Base-by-base conservation (phyloP, 2,113 vertebrate genomes). In the Triplophysa tibetana region DNA sequence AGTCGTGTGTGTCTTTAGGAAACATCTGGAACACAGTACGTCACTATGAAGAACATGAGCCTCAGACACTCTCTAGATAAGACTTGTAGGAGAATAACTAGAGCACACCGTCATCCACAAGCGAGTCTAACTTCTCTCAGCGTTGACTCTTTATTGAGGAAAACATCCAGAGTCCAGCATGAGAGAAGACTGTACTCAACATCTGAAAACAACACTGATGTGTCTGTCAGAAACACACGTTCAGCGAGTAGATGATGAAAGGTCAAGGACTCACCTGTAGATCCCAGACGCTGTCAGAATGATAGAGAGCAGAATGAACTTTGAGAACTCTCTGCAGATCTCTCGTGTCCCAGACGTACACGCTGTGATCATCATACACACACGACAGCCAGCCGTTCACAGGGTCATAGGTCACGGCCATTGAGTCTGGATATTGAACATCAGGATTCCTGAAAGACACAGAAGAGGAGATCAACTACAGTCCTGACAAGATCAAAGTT, bases 341-440 rank as follows among this genome's bases (percentile, higher is more conserved):
- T 70, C 90, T 93, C 86, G 96, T 92, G 56, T 99, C 97, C 98
- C 98, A 99, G 81, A 98, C 96, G 0, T 98, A 99, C 81, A 99
- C 86, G 85, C 98, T 99, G 93, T 99, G 98, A 88, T 99, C 98
- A 0, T 92, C 96, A 90, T 98, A 99, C 0, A 98, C 95, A 68
- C 98, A 99, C 21, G 95, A 97, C 66, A 99, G 93, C 96, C 96
- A 95, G 76, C 93, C 93, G 89, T 94, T 95, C 77, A 90, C 86
- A 7, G 95, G 92, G 87, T 99, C 97, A 81, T 95, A 98, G 50
- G 95, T 96, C 84, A 99, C 88, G 4, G 95, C 96, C 45, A 96
- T 92, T 0, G 94, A 91, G 80, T 98, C 97, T 16, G 98, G 97
- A 88, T 95, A 98, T 72, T 88, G 94, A 1, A 88, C 91, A 75